phyloP scores from a whole-genome alignment of 1,140 invertebrate species.

The Rhopalosiphum maidis region DNA sequence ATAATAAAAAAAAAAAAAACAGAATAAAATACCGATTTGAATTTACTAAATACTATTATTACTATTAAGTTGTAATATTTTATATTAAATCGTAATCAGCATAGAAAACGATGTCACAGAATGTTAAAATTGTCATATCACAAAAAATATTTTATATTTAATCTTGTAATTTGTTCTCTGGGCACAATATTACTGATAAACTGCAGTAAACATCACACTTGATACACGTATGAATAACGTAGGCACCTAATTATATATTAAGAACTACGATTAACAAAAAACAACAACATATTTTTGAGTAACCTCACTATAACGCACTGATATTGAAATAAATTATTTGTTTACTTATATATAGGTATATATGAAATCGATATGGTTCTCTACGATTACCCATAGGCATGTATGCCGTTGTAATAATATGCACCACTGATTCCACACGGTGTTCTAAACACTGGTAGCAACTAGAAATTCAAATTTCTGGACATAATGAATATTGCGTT shows the following conservation, averaged over 20 bases:
- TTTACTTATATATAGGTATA: not conserved
- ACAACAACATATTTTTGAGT: not conserved
- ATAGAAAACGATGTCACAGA: not conserved
- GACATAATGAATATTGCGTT: not conserved
- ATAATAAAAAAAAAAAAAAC: no score
- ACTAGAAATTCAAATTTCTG: not conserved
- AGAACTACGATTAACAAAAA: not conserved
- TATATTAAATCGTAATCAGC: no score
- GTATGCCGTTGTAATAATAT: not conserved
- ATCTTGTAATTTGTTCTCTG: not conserved
- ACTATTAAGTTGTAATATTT: no score
- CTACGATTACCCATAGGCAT: not conserved
- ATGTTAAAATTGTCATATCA: not conserved
- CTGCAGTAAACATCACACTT: no score
- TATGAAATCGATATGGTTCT: not conserved
- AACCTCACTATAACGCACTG: not conserved
- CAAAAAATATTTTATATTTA: not conserved
- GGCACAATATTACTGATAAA: not conserved
- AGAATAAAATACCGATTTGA: no score
- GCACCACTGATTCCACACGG: not conserved
- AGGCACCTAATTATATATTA: no score
- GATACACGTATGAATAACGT: no score
- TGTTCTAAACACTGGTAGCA: conserved; percentile 9
- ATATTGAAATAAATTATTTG: not conserved
- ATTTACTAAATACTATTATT: no score